These are phyloP conservation scores for Ginglymostoma cirratum DNA, from an alignment of 2,113 vertebrate genomes.

Conservation along the genomic window DNA sequence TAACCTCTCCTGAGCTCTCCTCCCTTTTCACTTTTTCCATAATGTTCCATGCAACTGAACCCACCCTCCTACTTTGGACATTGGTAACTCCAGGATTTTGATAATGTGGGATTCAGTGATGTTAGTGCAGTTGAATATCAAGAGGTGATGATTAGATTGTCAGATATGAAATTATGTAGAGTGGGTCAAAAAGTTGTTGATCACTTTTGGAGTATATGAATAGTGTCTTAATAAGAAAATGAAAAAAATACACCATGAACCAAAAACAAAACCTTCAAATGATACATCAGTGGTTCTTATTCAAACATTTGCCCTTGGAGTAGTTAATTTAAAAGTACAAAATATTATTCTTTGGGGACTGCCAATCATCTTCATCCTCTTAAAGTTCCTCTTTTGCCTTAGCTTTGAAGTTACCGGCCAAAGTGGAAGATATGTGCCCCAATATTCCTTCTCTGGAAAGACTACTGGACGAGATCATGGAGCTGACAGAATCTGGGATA, in stretches of 20 bases:
- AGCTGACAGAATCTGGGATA: constrained; percentile 82
- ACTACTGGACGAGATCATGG: constrained; percentile 84
- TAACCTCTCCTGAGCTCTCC: too few relatives aligned
- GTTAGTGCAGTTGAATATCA: too few relatives aligned
- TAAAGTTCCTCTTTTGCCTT: not conserved
- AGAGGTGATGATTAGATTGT: too few relatives aligned
- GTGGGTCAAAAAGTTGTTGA: not conserved
- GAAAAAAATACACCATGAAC: not conserved
- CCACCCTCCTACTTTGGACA: too few relatives aligned
- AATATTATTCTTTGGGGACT: not conserved
- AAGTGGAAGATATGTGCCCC: constrained; percentile 74
- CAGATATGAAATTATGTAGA: not conserved
- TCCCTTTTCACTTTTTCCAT: too few relatives aligned
- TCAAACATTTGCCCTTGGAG: not conserved
- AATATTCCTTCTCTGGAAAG: constrained; percentile 80
- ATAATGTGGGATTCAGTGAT: too few relatives aligned
- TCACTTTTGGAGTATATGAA: not conserved
- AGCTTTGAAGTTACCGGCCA: constrained; percentile 70
- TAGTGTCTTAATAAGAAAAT: not conserved
- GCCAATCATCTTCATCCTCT: not conserved
- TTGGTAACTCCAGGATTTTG: too few relatives aligned
- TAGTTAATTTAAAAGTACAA: not conserved
- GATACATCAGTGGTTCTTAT: not conserved
- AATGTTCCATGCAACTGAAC: too few relatives aligned
- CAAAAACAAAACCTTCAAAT: not conserved